phyloP scores from a whole-genome alignment of 1,140 invertebrate genomes.

The Drosophila bocqueti region DNA sequence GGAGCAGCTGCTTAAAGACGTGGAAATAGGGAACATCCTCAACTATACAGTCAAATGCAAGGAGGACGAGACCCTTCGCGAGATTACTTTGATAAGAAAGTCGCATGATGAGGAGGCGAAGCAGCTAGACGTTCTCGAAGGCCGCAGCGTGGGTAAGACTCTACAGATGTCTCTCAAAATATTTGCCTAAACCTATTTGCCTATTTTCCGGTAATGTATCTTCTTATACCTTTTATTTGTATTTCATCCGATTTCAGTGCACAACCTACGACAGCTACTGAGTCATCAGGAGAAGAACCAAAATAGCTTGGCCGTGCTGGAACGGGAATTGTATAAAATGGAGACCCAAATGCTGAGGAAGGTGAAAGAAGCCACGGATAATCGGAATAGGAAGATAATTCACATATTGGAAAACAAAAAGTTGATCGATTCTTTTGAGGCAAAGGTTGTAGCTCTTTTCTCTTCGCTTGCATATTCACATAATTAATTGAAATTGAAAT shows the following conservation, averaged over 20 bases:
- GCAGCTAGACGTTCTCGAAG: not conserved
- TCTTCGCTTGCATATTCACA: not conserved
- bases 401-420: not conserved
- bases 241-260: not conserved
- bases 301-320: not conserved
- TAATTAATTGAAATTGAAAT: not conserved
- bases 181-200: not conserved
- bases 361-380: not conserved
- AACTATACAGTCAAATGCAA: not conserved
- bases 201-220: not conserved
- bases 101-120: not conserved
- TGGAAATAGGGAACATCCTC: not conserved
- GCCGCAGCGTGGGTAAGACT: not conserved
- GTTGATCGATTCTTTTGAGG: not conserved
- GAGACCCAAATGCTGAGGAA: not conserved
- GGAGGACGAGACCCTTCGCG: not conserved
- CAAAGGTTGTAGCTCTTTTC: not conserved
- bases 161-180: not conserved
- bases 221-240: not conserved
- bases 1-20: not conserved
- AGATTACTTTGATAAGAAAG: not conserved
- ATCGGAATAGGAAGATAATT: conserved; percentile 2
- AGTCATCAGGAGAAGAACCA: not conserved
- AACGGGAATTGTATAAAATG: not conserved
- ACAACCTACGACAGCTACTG: not conserved